Evolutionary conservation across 2,888 invertebrate species (phyloP).

Genomic region (Taphrorychus bicolor): DNA sequence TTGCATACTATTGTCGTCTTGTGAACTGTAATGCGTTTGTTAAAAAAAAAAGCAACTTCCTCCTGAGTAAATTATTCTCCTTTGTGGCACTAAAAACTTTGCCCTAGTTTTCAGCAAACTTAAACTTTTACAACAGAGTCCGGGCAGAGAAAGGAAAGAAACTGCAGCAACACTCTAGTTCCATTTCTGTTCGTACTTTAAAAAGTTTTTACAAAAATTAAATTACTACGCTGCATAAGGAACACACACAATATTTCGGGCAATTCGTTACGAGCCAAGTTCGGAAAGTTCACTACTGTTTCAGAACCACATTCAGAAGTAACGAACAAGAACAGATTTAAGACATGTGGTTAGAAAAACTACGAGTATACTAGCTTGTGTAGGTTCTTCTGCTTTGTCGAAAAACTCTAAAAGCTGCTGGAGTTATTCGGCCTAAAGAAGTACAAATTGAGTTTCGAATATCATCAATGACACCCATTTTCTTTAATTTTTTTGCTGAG

Average conservation of each 20-base stretch:
- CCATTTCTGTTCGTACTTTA: neutral
- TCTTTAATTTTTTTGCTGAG: no score
- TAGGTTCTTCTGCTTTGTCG: no score
- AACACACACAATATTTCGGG: neutral
- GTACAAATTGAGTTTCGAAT: no score
- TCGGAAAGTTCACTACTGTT: no score
- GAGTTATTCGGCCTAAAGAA: no score
- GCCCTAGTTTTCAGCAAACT: neutral
- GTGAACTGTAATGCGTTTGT: neutral
- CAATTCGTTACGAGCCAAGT: neutral
- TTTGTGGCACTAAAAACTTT: neutral
- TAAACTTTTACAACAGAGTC: neutral
- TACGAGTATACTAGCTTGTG: no score
- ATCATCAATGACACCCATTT: no score
- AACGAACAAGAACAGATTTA: neutral
- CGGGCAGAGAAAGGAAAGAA: neutral
- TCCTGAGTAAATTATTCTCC: neutral
- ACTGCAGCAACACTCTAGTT: constrained; percentile 4
- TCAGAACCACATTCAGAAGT: no score
- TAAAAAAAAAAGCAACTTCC: neutral
- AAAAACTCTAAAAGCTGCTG: no score
- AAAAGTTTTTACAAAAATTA: neutral
- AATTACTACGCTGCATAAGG: constrained; percentile 1
- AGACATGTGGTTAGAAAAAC: no score
- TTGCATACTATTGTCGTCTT: neutral